These are phyloP conservation scores for Apamea sordens DNA, from an alignment of 2,888 invertebrate species.

Conservation along the genomic window DNA sequence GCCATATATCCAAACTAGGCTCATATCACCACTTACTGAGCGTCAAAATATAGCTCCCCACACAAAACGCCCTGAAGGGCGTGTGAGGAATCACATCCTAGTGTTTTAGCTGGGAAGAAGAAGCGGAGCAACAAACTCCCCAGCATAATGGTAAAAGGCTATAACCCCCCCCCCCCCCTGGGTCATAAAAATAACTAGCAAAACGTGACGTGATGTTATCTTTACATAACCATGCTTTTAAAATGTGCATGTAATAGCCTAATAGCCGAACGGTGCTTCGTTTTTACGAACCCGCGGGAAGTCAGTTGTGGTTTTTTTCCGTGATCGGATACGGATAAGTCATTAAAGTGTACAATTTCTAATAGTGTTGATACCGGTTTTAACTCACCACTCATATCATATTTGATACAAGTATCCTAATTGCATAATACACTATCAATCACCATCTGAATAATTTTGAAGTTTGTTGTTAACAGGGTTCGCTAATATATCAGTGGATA, in stretches of 20 bases:
- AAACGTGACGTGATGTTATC: neutral
- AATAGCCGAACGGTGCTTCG: neutral
- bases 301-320: slow-evolving; percentile 20
- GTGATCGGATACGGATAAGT: neutral
- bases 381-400: neutral
- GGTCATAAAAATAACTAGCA: neutral
- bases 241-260: neutral
- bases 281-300: slow-evolving; percentile 5
- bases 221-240: neutral
- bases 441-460: no score
- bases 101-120: neutral
- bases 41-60: neutral
- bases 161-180: neutral
- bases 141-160: neutral
- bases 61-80: neutral
- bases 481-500: no score
- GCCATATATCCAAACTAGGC: neutral
- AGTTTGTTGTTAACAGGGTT: no score
- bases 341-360: neutral
- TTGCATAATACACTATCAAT: no score
- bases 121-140: neutral
- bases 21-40: neutral
- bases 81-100: neutral
- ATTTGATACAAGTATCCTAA: neutral
- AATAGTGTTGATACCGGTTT: slow-evolving; percentile 19